phyloP scores from a whole-genome alignment of 2,113 vertebrate genomes.

The Neomonachus schauinslandi region DNA sequence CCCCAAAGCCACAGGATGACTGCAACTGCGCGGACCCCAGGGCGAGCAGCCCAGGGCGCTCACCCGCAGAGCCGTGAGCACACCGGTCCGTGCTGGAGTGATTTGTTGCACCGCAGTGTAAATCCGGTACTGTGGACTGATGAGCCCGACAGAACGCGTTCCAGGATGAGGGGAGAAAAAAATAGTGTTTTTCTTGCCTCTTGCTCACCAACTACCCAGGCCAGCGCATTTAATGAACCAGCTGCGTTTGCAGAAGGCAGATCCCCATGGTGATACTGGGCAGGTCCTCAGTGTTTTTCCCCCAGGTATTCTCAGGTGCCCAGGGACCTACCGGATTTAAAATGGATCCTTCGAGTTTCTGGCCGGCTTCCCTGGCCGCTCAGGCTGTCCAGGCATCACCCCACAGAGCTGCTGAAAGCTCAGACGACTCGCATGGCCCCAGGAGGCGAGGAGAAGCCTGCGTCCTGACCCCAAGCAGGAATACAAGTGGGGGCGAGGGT shows the following conservation, averaged over 20 bases:
- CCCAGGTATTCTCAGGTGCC: background rate
- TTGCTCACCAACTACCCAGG: too few species aligned
- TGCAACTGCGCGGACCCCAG: background rate
- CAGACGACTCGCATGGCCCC: background rate
- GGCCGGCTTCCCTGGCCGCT: background rate
- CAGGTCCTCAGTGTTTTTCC: too few species aligned
- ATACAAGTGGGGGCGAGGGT: background rate
- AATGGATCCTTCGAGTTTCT: background rate
- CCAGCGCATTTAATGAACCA: background rate
- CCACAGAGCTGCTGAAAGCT: background rate
- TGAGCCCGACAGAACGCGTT: background rate
- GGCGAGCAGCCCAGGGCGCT: background rate
- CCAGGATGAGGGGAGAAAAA: background rate
- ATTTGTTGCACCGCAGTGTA: background rate
- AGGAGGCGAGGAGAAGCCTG: background rate
- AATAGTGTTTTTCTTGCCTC: background rate
- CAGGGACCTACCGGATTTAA: background rate
- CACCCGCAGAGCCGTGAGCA: background rate
- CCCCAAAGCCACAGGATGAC: background rate
- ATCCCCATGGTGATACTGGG: background rate
- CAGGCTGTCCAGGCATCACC: background rate
- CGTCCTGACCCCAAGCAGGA: background rate
- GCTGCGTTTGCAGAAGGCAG: background rate
- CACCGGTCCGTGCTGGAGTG: background rate
- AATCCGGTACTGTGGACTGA: background rate